phyloP scores from a whole-genome alignment of 2,888 invertebrate species.

The Thelaira solivaga region DNA sequence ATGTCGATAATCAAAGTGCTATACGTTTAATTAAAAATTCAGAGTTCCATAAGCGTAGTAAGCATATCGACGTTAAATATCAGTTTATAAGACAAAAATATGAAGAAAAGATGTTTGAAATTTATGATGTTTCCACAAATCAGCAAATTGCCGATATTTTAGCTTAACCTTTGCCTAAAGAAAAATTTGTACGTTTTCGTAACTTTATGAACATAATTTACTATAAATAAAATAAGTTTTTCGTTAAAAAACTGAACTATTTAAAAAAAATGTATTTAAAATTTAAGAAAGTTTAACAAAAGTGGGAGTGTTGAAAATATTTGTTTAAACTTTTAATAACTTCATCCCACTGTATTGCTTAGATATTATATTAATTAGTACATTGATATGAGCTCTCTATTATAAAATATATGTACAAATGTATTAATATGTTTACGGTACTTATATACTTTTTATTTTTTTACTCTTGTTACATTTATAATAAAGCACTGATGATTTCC shows the following conservation, averaged over 20 bases:
- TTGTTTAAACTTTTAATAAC: no score
- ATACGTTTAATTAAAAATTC: constrained; percentile 37
- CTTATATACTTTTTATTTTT: no score
- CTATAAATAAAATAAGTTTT: constrained; percentile 18
- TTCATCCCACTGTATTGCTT: no score
- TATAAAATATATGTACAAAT: no score
- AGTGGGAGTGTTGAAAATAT: no score
- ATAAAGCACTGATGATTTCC: no score
- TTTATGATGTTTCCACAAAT: constrained; percentile 40
- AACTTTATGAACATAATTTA: constrained; percentile 39
- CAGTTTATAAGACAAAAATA: constrained; percentile 39
- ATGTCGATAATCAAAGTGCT: constrained; percentile 28
- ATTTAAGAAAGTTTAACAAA: no score
- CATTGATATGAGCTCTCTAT: no score
- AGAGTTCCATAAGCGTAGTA: constrained; percentile 27
- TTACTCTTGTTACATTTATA: no score
- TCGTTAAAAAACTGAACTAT: background rate
- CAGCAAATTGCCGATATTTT: constrained; percentile 33
- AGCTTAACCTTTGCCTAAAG: constrained; percentile 22
- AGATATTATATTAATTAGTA: no score
- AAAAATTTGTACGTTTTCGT: constrained; percentile 26
- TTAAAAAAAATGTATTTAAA: no score
- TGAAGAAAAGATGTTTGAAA: constrained; percentile 34
- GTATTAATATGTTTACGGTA: no score
- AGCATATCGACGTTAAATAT: constrained; percentile 26